These are phyloP conservation scores for Phragmatobia fuliginosa DNA, from an alignment of 2,888 invertebrate species.

Conservation along the genomic window DNA sequence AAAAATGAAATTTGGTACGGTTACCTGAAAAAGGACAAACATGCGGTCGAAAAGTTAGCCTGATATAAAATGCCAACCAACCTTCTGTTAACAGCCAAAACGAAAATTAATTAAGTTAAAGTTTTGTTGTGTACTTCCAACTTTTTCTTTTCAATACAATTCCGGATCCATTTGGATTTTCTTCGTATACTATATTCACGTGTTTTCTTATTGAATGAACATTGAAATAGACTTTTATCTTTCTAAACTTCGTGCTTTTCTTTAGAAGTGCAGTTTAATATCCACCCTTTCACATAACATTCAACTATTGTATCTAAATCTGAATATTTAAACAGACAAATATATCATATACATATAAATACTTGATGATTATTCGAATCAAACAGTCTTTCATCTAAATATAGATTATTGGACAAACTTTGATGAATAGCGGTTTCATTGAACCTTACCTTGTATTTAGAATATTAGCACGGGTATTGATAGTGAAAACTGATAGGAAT, in stretches of 20 bases:
- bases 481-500: neutral
- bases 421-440: constrained; percentile 6
- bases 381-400: neutral
- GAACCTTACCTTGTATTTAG: neutral
- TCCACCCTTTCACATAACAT: no score
- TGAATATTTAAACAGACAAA: neutral
- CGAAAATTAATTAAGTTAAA: no score
- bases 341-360: neutral
- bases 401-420: neutral
- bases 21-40: no score
- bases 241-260: no score
- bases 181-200: no score
- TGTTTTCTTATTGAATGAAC: no score
- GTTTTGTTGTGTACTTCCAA: neutral
- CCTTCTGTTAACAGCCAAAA: no score
- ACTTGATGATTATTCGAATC: neutral
- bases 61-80: no score
- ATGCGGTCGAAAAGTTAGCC: no score
- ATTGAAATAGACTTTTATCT: no score
- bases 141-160: neutral
- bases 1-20: no score
- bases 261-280: no score
- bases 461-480: neutral
- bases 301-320: neutral
- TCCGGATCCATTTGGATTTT: neutral